These are phyloP conservation scores for Peromyscus nudipes DNA, from an alignment of 2,797 vertebrate genomes.

Conservation along the genomic window DNA sequence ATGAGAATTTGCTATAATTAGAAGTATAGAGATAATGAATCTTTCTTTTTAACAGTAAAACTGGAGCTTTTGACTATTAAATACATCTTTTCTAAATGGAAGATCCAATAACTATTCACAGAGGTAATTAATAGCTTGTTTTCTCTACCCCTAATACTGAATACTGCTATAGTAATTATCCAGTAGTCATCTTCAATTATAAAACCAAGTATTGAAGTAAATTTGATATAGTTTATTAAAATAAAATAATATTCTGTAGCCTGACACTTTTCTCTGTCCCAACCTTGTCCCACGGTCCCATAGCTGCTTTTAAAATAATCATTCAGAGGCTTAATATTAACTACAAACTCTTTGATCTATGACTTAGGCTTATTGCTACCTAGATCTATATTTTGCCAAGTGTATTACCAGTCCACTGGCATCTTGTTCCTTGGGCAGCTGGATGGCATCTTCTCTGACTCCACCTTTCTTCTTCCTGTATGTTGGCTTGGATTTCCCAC, in stretches of 20 bases:
- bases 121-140: background rate
- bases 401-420: no score
- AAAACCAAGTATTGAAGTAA: background rate
- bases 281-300: no score
- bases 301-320: no score
- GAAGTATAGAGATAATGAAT: background rate
- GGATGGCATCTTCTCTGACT: no score
- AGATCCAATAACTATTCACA: background rate
- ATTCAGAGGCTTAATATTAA: no score
- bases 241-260: background rate
- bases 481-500: no score
- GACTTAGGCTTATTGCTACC: no score
- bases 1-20: background rate
- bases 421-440: no score
- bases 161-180: background rate
- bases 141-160: background rate
- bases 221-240: background rate
- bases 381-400: no score
- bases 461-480: no score
- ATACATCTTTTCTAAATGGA: background rate
- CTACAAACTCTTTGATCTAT: no score
- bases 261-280: no score
- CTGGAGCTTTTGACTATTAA: background rate
- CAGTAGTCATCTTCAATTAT: background rate
- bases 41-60: background rate